Conservation (phyloP, 1,140 invertebrate species). For the Phortica variegata region DNA sequence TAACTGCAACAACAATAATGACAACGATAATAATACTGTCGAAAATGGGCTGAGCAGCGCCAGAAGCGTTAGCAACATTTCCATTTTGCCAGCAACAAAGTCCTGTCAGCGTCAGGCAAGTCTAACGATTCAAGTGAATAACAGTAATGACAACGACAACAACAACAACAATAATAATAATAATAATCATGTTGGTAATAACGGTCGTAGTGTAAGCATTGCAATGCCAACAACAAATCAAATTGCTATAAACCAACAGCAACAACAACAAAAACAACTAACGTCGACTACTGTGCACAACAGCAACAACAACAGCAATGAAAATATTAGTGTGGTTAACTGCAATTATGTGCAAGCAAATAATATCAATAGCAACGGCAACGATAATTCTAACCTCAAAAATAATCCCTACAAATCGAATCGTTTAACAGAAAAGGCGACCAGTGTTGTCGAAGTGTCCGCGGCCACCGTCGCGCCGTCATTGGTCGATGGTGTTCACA, state of each 20-base stretch:
- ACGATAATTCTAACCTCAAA: slow-evolving; percentile 10
- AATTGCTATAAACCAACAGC: slow-evolving; percentile 30
- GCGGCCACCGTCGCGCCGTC: no score
- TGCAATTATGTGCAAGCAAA: slow-evolving; percentile 21
- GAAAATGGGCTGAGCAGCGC: slow-evolving; percentile 22
- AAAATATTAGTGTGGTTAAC: slow-evolving; percentile 21
- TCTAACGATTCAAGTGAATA: slow-evolving; percentile 53
- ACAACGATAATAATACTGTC: slow-evolving; percentile 6
- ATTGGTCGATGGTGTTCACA: not conserved
- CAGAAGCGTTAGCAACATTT: slow-evolving; percentile 27
- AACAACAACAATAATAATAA: slow-evolving; percentile 10
- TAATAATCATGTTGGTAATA: slow-evolving; percentile 27
- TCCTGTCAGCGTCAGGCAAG: slow-evolving; percentile 47
- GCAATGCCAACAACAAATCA: slow-evolving; percentile 21
- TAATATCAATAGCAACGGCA: slow-evolving; percentile 3
- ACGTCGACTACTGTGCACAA: not conserved
- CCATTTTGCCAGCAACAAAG: slow-evolving; percentile 28
- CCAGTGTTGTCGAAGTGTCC: not conserved
- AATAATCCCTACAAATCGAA: no score
- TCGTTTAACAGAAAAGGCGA: not conserved
- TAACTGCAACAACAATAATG: not conserved
- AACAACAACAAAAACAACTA: slow-evolving; percentile 24
- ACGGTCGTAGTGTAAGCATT: slow-evolving; percentile 31
- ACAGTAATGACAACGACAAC: slow-evolving; percentile 22
- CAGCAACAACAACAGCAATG: slow-evolving; percentile 18